Conservation (phyloP, 2,113 vertebrate genomes). For the Istiophorus platypterus region DNA sequence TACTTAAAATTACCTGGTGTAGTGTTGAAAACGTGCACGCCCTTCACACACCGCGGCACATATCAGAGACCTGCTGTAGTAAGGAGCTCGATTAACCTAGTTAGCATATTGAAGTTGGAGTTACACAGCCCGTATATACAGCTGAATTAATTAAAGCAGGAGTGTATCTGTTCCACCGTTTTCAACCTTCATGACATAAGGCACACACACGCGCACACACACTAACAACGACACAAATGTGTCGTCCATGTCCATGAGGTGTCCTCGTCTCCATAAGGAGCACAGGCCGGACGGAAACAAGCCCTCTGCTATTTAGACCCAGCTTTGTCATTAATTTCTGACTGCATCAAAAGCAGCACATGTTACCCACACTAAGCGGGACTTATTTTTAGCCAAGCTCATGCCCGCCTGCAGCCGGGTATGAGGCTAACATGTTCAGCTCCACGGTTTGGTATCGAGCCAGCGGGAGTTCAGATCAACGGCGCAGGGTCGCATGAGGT, state of each 20-base stretch:
- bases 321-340: constrained; percentile 86
- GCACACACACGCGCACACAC: constrained; percentile 12
- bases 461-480: no score
- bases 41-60: neutral
- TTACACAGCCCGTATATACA: no score
- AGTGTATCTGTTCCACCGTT: neutral
- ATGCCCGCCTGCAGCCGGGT: no score
- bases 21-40: neutral
- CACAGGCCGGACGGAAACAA: constrained; percentile 77
- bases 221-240: no score
- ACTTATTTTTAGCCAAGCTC: no score
- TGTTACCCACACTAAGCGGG: constrained; percentile 86
- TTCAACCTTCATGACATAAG: neutral
- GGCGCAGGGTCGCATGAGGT: no score
- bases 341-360: constrained; percentile 81
- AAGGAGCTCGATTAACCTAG: constrained; percentile 1
- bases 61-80: neutral
- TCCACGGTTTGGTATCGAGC: no score
- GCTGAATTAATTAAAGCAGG: no score
- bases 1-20: neutral
- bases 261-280: constrained; percentile 57
- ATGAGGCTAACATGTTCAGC: no score
- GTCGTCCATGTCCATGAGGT: constrained; percentile 50
- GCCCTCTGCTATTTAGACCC: constrained; percentile 81
- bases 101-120: neutral